phyloP scores from a whole-genome alignment of 2,113 vertebrate genomes.

The Ammodytes marinus region DNA sequence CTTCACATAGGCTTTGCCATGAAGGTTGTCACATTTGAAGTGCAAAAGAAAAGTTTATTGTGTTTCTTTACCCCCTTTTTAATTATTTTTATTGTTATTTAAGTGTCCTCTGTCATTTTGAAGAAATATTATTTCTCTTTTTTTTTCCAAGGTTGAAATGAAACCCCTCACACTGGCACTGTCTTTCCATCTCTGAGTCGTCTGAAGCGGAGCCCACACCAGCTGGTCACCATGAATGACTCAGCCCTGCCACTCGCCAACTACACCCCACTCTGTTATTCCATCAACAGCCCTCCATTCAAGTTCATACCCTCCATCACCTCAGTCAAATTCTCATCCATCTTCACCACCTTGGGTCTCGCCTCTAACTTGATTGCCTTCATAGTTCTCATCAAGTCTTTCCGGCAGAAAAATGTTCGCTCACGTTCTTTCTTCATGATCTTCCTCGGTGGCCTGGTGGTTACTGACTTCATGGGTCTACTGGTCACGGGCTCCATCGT shows the following conservation, averaged over 20 bases:
- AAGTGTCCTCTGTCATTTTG: background rate
- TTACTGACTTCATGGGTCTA: conserved; percentile 95
- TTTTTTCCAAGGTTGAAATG: conserved; percentile 41
- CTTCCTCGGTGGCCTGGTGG: conserved; percentile 91
- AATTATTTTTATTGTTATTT: background rate
- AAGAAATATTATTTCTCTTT: background rate
- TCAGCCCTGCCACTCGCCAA: conserved; percentile 20
- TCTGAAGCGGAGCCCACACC: background rate
- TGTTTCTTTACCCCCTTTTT: background rate
- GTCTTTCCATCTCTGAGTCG: conserved; percentile 21
- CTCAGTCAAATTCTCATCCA: conserved; percentile 86
- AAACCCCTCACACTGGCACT: background rate
- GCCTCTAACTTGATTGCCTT: conserved; percentile 94
- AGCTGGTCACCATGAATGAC: conserved; percentile 54
- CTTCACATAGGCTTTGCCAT: background rate
- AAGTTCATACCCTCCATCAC: conserved; percentile 59
- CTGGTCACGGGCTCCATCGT: conserved; percentile 90
- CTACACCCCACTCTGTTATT: conserved; percentile 75
- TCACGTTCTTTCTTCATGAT: conserved; percentile 92
- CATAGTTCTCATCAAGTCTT: conserved; percentile 87
- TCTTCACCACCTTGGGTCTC: conserved; percentile 89
- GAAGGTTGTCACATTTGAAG: background rate
- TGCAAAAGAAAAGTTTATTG: background rate
- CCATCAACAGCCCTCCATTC: conserved; percentile 75
- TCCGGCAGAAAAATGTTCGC: conserved; percentile 75